Conservation (phyloP, 2,113 vertebrate genomes). For the Regulus satrapa region DNA sequence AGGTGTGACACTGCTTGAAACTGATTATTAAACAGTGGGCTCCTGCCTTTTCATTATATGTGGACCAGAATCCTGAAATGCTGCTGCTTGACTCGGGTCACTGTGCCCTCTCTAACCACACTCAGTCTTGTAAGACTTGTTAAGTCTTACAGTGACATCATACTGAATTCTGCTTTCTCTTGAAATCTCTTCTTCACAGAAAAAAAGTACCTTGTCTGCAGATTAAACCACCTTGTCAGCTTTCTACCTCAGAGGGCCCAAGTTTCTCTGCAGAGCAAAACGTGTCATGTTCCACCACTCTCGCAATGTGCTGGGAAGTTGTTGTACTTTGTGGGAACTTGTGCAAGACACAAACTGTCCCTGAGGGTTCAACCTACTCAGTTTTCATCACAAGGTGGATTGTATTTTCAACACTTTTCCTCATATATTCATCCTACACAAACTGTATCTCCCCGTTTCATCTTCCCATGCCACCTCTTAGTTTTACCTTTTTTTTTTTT, state of each 20-base stretch:
- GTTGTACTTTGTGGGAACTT: slow-evolving; percentile 16
- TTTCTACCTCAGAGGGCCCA: neutral
- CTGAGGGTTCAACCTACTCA: slow-evolving; percentile 32
- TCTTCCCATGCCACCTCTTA: neutral
- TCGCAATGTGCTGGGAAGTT: neutral
- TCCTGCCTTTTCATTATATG: slow-evolving; percentile 5
- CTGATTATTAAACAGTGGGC: neutral
- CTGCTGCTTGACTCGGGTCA: neutral
- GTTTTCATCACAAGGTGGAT: neutral
- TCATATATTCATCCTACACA: neutral
- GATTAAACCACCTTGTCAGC: neutral
- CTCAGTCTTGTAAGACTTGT: neutral
- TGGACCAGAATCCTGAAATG: neutral
- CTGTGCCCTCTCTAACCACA: neutral
- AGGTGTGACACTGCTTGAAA: neutral
- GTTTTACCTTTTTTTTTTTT: neutral
- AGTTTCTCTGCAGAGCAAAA: slow-evolving; percentile 1
- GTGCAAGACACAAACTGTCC: slow-evolving; percentile 18
- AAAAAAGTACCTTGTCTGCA: neutral
- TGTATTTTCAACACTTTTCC: neutral
- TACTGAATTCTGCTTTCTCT: neutral
- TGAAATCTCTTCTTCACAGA: neutral
- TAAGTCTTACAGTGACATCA: neutral
- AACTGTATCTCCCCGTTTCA: neutral
- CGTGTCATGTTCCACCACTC: neutral